These are phyloP conservation scores for Craseonycteris thonglongyai DNA, from an alignment of 2,113 vertebrate genomes.

Conservation along the genomic window DNA sequence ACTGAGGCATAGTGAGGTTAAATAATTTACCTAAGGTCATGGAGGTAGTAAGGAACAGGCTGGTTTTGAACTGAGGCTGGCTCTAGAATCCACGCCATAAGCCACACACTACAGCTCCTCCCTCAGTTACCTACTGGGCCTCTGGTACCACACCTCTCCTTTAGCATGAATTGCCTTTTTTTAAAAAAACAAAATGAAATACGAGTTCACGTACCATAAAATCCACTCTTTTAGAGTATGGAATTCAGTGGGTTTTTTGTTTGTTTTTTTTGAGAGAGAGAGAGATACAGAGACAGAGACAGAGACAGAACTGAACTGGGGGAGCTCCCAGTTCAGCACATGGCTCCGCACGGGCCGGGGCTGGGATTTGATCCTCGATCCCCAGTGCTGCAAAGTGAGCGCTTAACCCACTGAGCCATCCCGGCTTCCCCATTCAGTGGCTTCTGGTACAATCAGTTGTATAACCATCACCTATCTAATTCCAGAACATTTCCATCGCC, in stretches of 20 bases:
- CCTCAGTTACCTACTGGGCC: no score
- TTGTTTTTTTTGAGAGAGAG: no score
- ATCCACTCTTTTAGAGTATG: background rate
- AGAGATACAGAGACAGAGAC: no score
- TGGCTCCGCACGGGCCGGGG: no score
- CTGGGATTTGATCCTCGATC: no score
- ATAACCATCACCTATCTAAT: background rate
- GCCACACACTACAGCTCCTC: background rate
- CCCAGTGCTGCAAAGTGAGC: no score
- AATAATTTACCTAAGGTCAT: background rate
- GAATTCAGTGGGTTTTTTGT: background rate
- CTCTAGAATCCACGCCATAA: no score
- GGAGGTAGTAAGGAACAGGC: background rate
- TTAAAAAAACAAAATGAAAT: background rate
- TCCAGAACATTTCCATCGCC: background rate
- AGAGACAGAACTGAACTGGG: no score
- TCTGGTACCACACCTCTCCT: background rate
- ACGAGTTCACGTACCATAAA: background rate
- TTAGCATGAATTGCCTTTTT: background rate
- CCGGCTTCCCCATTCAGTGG: no score
- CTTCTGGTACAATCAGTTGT: no score
- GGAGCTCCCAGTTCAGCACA: no score
- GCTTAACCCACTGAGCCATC: no score
- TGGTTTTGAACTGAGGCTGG: accelerated
- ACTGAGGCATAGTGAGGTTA: background rate